These are phyloP conservation scores for Pseudopleuronectes americanus DNA, from an alignment of 2,797 vertebrate species.

Conservation along the genomic window DNA sequence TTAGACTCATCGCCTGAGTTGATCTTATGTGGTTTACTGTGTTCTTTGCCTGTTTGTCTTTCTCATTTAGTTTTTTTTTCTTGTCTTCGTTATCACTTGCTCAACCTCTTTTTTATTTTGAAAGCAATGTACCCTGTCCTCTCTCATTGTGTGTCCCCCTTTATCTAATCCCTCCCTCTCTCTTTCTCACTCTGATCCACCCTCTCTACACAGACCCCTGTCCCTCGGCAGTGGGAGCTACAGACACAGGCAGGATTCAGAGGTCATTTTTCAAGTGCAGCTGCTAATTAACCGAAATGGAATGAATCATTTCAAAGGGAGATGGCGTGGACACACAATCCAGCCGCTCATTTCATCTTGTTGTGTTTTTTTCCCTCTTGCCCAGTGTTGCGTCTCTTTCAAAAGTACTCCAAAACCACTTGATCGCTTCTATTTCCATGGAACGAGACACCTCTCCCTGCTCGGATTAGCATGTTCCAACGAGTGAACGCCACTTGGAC, in stretches of 20 bases:
- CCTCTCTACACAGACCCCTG: slow-evolving; percentile 34
- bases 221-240: slow-evolving; percentile 50
- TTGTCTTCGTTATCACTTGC: slow-evolving; percentile 22
- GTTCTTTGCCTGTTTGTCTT: slow-evolving; percentile 23
- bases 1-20: slow-evolving; percentile 51
- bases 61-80: slow-evolving; percentile 1
- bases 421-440: slow-evolving; percentile 68
- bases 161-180: slow-evolving; percentile 50
- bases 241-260: slow-evolving; percentile 58
- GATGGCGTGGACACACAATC: slow-evolving; percentile 55
- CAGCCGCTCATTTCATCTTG: slow-evolving; percentile 53
- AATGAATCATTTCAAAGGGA: slow-evolving; percentile 73
- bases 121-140: slow-evolving; percentile 32
- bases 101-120: slow-evolving; percentile 36
- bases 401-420: slow-evolving; percentile 69
- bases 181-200: slow-evolving; percentile 25
- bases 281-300: slow-evolving; percentile 76
- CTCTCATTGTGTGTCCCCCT: slow-evolving; percentile 34
- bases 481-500: slow-evolving; percentile 67
- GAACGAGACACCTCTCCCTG: slow-evolving; percentile 57
- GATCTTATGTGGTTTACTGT: slow-evolving; percentile 50
- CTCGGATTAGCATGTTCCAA: slow-evolving; percentile 69
- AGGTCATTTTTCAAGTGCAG: slow-evolving; percentile 76
- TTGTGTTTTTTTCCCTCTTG: slow-evolving; percentile 36
- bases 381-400: slow-evolving; percentile 48